phyloP scores from a whole-genome alignment of 1,140 invertebrate genomes.

The Leptonema lineaticorne region DNA sequence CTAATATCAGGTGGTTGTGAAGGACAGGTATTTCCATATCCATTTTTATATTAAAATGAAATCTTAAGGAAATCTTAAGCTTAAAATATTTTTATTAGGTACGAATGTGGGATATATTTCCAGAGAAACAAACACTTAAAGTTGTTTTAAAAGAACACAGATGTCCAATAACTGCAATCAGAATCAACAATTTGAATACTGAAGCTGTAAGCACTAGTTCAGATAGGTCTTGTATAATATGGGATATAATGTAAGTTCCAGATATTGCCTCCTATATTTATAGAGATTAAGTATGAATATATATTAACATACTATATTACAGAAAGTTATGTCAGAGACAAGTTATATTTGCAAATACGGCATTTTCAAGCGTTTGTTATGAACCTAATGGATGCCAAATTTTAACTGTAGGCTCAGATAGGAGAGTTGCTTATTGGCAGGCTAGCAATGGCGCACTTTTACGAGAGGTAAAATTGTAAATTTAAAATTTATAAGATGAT shows the following conservation, averaged over 20 bases:
- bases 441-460: constrained; percentile 73
- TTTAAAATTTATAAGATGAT: background rate
- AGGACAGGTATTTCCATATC: constrained; percentile 63
- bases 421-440: constrained; percentile 89
- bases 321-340: constrained; percentile 64
- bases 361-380: constrained; percentile 81
- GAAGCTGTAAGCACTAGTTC: constrained; percentile 83
- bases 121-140: constrained; percentile 62
- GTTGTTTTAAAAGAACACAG: constrained; percentile 86
- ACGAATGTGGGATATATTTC: constrained; percentile 71
- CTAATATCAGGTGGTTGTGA: constrained; percentile 86
- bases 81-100: constrained; percentile 54
- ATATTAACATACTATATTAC: no score
- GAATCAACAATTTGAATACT: constrained; percentile 71
- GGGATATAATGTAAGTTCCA: constrained; percentile 75
- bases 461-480: constrained; percentile 56
- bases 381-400: constrained; percentile 79
- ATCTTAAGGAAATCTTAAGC: background rate
- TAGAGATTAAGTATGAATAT: background rate
- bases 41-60: background rate
- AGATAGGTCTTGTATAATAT: constrained; percentile 90
- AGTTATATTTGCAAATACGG: constrained; percentile 84
- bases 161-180: constrained; percentile 78
- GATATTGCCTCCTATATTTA: constrained; percentile 6
- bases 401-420: constrained; percentile 83